phyloP scores from a whole-genome alignment of 2,888 invertebrate species.

The Pyralis farinalis region DNA sequence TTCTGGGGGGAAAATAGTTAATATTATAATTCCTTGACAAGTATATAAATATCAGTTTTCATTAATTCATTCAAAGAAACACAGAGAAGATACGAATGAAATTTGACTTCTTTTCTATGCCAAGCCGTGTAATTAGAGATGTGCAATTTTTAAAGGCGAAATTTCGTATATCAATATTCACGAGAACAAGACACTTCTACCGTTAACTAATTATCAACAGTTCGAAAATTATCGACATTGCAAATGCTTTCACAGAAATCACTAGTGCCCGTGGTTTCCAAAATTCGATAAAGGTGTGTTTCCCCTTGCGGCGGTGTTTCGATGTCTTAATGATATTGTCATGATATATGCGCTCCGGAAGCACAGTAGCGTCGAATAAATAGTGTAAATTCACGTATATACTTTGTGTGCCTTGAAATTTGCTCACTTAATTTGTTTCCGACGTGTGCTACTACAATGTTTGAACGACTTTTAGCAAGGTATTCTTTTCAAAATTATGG shows the following conservation, averaged over 20 bases:
- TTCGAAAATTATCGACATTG: too few species aligned
- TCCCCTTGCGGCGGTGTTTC: constrained; percentile 45
- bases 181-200: neutral
- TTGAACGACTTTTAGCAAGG: neutral
- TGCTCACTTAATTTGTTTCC: constrained; percentile 7
- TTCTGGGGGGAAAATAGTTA: too few species aligned
- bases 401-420: constrained; percentile 23
- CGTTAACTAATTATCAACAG: too few species aligned
- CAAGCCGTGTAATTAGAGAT: too few species aligned
- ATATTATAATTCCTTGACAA: too few species aligned
- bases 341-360: constrained; percentile 70
- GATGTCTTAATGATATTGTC: constrained; percentile 72
- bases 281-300: constrained; percentile 55
- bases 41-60: too few species aligned
- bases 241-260: constrained; percentile 47
- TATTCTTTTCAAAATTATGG: too few species aligned
- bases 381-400: constrained; percentile 29
- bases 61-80: too few species aligned
- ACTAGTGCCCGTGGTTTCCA: constrained; percentile 47
- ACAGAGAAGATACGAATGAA: too few species aligned
- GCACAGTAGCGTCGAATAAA: constrained; percentile 37
- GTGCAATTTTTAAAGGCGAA: too few species aligned
- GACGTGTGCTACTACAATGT: neutral
- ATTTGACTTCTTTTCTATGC: too few species aligned
- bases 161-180: neutral